Conservation (phyloP, 2,113 vertebrate species). For the Reinhardtius hippoglossoides region DNA sequence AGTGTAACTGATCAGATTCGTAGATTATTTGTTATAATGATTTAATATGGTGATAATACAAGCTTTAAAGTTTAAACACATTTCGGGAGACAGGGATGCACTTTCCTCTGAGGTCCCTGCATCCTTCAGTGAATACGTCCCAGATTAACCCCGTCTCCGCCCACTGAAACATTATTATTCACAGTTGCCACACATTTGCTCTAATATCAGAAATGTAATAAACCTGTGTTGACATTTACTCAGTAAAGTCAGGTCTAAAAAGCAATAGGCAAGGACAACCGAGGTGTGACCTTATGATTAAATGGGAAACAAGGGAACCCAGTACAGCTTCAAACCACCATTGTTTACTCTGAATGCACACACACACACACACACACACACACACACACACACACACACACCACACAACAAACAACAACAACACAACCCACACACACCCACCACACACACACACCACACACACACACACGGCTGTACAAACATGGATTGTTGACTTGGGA, state of each 20-base stretch:
- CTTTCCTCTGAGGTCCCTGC: too few relatives aligned
- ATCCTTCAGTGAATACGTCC: too few relatives aligned
- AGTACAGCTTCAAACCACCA: constrained; percentile 42
- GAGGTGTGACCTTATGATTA: constrained; percentile 57
- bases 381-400: constrained; percentile 29
- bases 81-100: too few relatives aligned
- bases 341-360: constrained; percentile 62
- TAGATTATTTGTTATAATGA: too few relatives aligned
- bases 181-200: constrained; percentile 11
- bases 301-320: constrained; percentile 56
- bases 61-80: too few relatives aligned
- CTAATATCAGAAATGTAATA: constrained; percentile 16
- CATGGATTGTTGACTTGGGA: constrained; percentile 73
- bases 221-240: constrained; percentile 26
- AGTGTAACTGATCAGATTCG: too few relatives aligned
- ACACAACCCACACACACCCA: constrained; percentile 24
- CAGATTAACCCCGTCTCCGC: neutral
- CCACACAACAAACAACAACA: too few relatives aligned
- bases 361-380: constrained; percentile 23
- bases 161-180: neutral
- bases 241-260: constrained; percentile 1
- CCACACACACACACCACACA: constrained; percentile 25
- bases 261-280: constrained; percentile 51
- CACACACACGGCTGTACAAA: constrained; percentile 76
- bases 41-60: too few relatives aligned